A percentile compares a stretch with the other conserved stretches of the same genome.
Conservation (phyloP, 2,113 vertebrate species). For the Physeter macrocephalus region DNA sequence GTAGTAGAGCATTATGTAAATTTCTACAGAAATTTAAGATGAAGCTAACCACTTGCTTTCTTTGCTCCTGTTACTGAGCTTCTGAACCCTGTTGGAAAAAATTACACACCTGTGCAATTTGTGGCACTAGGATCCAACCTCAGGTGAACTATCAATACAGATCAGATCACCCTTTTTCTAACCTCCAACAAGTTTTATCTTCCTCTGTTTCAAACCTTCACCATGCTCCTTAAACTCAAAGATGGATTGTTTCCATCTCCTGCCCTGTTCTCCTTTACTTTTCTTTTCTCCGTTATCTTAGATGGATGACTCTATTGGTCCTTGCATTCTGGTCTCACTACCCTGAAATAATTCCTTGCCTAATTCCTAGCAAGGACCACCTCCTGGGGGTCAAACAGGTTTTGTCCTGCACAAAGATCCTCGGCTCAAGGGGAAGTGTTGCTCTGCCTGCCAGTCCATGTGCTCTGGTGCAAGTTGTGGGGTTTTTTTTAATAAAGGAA, state of each 20-base stretch:
- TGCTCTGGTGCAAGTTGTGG: too few species aligned
- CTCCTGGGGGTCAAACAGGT: not conserved
- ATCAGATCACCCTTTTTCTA: not conserved
- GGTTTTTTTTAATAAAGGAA: not conserved
- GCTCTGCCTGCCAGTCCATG: not conserved
- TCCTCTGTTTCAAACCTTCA: not conserved
- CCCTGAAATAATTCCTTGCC: not conserved
- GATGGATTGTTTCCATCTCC: not conserved
- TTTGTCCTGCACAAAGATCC: not conserved
- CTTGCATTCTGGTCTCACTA: not conserved
- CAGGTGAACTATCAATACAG: not conserved
- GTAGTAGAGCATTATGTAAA: conserved; percentile 17
- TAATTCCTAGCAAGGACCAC: not conserved
- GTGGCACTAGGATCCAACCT: not conserved
- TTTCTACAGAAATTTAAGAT: conserved; percentile 23
- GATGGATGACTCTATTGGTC: not conserved
- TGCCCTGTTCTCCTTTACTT: not conserved
- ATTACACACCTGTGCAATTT: not conserved
- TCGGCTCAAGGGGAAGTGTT: not conserved
- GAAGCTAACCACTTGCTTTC: not conserved
- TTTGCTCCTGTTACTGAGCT: not conserved
- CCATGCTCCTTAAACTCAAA: not conserved
- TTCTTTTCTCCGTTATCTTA: not conserved
- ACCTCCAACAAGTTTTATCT: not conserved
- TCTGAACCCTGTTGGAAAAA: not conserved